phyloP scores from a whole-genome alignment of 2,113 vertebrate genomes.

The Apodemus speciosus region DNA sequence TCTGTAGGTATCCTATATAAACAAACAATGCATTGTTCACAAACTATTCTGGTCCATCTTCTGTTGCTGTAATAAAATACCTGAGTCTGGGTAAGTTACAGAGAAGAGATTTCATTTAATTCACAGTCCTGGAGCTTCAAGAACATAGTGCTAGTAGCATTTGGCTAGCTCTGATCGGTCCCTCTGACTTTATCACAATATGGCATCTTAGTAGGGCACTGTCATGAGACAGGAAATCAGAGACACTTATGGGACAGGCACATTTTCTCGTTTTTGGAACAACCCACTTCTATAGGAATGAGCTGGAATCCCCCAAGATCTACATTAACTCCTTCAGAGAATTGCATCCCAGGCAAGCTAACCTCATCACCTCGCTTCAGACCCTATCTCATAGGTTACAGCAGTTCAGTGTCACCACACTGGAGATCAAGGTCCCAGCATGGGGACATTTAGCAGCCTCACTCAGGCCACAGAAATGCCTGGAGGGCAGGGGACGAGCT shows the following conservation, averaged over 20 bases:
- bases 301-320: neutral
- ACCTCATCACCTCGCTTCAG: neutral
- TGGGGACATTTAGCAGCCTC: too few relatives aligned
- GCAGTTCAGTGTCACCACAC: neutral
- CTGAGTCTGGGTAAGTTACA: neutral
- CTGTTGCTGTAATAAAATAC: neutral
- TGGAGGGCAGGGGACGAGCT: neutral
- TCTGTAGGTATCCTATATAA: neutral
- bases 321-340: neutral
- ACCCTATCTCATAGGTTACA: neutral
- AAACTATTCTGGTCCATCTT: neutral
- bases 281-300: neutral
- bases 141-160: neutral
- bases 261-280: neutral
- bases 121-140: neutral
- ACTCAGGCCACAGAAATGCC: neutral
- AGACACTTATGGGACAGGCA: neutral
- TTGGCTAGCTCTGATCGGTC: neutral
- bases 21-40: neutral
- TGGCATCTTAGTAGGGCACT: neutral
- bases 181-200: neutral
- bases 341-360: neutral
- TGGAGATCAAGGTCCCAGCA: neutral
- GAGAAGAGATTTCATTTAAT: neutral
- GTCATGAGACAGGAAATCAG: neutral